These are phyloP conservation scores for Trinorchestia longiramus DNA, from an alignment of 1,140 invertebrate genomes.

Conservation along the genomic window DNA sequence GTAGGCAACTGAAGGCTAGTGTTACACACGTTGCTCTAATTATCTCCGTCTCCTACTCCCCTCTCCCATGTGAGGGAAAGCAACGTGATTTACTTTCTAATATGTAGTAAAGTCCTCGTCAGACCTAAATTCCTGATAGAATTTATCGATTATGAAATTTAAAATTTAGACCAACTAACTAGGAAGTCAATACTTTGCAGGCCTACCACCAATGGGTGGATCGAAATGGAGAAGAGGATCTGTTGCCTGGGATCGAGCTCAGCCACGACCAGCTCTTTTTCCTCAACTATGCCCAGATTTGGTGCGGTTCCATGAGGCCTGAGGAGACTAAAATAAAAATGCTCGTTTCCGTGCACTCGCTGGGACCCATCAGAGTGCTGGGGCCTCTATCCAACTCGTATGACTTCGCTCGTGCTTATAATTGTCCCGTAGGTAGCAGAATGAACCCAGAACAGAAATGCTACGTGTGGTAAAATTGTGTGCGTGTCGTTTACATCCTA, in stretches of 20 bases:
- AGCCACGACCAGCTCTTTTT: conserved; percentile 91
- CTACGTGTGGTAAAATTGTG: conserved; percentile 85
- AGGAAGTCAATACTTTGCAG: conserved; percentile 70
- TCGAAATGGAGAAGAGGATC: conserved; percentile 78
- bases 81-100: no score
- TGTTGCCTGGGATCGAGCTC: conserved; percentile 83
- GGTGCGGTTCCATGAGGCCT: conserved; percentile 96
- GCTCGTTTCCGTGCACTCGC: conserved; percentile 93
- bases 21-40: no score
- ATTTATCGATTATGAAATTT: neutral
- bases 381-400: conserved; percentile 92
- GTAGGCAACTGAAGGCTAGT: no score
- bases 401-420: conserved; percentile 88
- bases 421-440: conserved; percentile 81
- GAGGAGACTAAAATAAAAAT: conserved; percentile 95
- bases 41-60: no score
- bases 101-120: no score
- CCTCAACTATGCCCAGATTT: conserved; percentile 92
- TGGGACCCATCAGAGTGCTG: conserved; percentile 90
- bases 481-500: neutral
- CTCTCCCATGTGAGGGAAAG: no score
- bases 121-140: no score
- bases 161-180: neutral
- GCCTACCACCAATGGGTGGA: conserved; percentile 85
- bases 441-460: conserved; percentile 95